Percentiles rank a stretch among this genome's conserved stretches.
Conservation (phyloP, 1,140 invertebrate genomes). For the Lycorma delicatula region DNA sequence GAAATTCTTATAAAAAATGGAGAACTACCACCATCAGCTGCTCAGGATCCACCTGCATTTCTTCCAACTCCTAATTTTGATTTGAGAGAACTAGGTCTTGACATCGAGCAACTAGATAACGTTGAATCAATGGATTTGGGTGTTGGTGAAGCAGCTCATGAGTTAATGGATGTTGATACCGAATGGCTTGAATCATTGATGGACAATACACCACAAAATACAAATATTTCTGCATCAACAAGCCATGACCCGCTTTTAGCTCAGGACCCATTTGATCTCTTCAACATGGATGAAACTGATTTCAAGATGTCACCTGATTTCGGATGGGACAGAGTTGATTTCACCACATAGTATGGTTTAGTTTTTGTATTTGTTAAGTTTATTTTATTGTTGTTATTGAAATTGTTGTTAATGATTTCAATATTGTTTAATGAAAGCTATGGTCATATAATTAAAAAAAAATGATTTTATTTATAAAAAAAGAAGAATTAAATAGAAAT, state of each 20-base stretch:
- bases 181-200: slow-evolving; percentile 65
- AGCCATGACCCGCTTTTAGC: slow-evolving; percentile 41
- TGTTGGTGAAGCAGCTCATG: slow-evolving; percentile 28
- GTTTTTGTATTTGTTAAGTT: too few species aligned
- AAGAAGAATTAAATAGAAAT: too few species aligned
- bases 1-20: slow-evolving; percentile 91
- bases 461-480: too few species aligned
- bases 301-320: slow-evolving; percentile 43
- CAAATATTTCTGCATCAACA: too few species aligned
- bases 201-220: slow-evolving; percentile 41
- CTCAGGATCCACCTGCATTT: slow-evolving; percentile 50
- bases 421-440: too few species aligned
- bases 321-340: slow-evolving; percentile 55
- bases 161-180: slow-evolving; percentile 53
- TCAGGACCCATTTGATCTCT: slow-evolving; percentile 52
- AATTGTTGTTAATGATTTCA: too few species aligned
- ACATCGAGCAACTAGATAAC: slow-evolving; percentile 21
- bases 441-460: too few species aligned
- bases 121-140: slow-evolving; percentile 20
- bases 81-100: slow-evolving; percentile 36
- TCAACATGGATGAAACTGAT: slow-evolving; percentile 58
- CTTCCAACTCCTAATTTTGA: slow-evolving; percentile 39
- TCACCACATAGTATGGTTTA: slow-evolving; percentile 41
- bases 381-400: too few species aligned
- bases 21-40: slow-evolving; percentile 80